These are phyloP conservation scores for Limnephilus rhombicus DNA, from an alignment of 2,888 invertebrate species.

Conservation along the genomic window DNA sequence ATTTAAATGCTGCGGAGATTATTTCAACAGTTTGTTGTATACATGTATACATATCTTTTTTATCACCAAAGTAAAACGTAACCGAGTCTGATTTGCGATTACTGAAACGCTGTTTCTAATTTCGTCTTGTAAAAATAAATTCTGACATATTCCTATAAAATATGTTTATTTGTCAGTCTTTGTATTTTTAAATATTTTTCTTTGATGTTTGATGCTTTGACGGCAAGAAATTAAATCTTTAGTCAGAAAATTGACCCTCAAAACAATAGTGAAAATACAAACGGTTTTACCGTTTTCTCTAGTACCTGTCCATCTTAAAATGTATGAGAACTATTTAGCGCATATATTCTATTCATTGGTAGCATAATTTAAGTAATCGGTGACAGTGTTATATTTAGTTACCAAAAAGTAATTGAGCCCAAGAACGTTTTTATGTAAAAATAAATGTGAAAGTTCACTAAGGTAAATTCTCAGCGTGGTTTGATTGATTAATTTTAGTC, in stretches of 20 bases:
- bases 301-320: too few relatives aligned
- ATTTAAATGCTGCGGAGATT: not conserved
- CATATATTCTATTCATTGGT: too few relatives aligned
- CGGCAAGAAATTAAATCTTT: not conserved
- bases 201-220: not conserved
- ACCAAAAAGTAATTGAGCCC: too few relatives aligned
- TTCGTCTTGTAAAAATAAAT: not conserved
- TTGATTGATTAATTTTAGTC: too few relatives aligned
- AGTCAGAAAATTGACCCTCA: not conserved
- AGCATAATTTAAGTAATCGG: too few relatives aligned
- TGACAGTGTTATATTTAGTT: too few relatives aligned
- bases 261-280: not conserved
- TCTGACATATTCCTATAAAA: not conserved
- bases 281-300: not conserved
- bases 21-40: not conserved
- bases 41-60: not conserved
- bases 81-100: not conserved
- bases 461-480: too few relatives aligned
- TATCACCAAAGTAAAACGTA: not conserved
- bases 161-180: not conserved
- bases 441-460: too few relatives aligned
- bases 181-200: not conserved
- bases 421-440: too few relatives aligned
- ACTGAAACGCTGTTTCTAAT: not conserved
- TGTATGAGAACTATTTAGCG: too few relatives aligned